These are phyloP conservation scores for Penaeus vannamei DNA, from an alignment of 1,140 invertebrate species.

Conservation along the genomic window DNA sequence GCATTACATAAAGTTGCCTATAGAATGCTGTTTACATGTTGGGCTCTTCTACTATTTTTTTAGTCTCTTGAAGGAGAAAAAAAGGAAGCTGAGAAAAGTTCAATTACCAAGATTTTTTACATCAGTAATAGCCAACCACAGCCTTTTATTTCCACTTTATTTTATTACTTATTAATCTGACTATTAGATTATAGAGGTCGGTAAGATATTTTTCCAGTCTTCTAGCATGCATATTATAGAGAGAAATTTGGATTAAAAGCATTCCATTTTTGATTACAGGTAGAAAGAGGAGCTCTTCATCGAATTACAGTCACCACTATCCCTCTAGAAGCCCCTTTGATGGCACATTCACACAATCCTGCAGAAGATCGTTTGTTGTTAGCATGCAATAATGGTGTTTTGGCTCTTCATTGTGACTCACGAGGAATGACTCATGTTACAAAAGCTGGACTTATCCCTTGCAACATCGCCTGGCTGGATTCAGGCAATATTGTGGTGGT, in stretches of 20 bases:
- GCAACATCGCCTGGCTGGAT: slow-evolving; percentile 81
- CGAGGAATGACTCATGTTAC: slow-evolving; percentile 78
- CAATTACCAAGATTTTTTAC: too few relatives aligned
- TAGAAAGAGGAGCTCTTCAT: slow-evolving; percentile 73
- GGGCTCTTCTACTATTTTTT: too few relatives aligned
- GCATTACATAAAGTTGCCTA: too few relatives aligned
- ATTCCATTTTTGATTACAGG: slow-evolving; percentile 44
- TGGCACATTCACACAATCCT: slow-evolving; percentile 71
- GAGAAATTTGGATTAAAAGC: slow-evolving; percentile 72
- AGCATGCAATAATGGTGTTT: slow-evolving; percentile 83
- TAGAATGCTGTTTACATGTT: too few relatives aligned
- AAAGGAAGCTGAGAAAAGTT: too few relatives aligned
- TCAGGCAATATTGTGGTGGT: slow-evolving; percentile 80
- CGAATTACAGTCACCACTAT: slow-evolving; percentile 80
- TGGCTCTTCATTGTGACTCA: slow-evolving; percentile 81
- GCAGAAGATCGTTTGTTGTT: slow-evolving; percentile 81
- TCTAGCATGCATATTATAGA: too few relatives aligned
- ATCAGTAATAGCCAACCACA: too few relatives aligned
- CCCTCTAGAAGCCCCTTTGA: slow-evolving; percentile 77
- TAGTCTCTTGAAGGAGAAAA: too few relatives aligned
- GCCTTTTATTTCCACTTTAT: too few relatives aligned
- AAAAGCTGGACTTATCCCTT: slow-evolving; percentile 79
- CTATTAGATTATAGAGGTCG: too few relatives aligned
- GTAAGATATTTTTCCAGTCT: too few relatives aligned
- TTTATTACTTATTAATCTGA: too few relatives aligned